A percentile compares a stretch with the other conserved stretches of the same genome.
phyloP scores from a whole-genome alignment of 2,888 invertebrate species.

The Lasioglossum calceatum region DNA sequence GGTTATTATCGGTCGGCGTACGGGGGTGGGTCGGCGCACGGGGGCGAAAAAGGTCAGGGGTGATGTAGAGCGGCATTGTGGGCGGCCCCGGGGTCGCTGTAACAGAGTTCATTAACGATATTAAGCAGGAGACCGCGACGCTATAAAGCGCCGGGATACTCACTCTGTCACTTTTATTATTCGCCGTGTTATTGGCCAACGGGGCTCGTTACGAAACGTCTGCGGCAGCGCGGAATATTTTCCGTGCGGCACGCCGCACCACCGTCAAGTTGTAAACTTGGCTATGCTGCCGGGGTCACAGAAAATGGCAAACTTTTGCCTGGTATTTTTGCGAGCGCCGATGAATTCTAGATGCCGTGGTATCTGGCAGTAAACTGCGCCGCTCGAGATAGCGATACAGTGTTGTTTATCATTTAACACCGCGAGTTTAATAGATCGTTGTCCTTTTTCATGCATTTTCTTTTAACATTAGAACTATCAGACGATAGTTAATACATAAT shows the following conservation, averaged over 20 bases:
- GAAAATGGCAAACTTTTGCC: neutral
- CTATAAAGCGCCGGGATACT: constrained; percentile 44
- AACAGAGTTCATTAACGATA: constrained; percentile 69
- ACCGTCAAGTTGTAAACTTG: constrained; percentile 13
- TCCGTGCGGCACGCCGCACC: neutral
- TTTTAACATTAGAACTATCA: neutral
- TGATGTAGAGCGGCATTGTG: constrained; percentile 46
- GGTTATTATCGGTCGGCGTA: constrained; percentile 50
- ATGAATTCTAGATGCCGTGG: neutral
- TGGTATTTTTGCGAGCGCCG: neutral
- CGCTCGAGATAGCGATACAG: neutral
- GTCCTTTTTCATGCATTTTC: neutral
- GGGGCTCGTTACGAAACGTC: neutral
- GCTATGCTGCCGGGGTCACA: neutral
- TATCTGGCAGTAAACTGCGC: neutral
- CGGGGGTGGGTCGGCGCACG: constrained; percentile 28
- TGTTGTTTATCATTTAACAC: neutral
- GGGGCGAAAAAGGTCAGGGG: constrained; percentile 62
- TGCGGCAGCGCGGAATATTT: constrained; percentile 10
- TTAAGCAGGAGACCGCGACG: constrained; percentile 55
- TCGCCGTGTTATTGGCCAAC: constrained; percentile 16
- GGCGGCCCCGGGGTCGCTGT: constrained; percentile 38
- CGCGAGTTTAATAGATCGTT: neutral
- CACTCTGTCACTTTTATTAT: constrained; percentile 52
- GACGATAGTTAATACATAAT: no score